Conservation (phyloP, 2,888 invertebrate genomes). For the Ophioninae sp. region DNA sequence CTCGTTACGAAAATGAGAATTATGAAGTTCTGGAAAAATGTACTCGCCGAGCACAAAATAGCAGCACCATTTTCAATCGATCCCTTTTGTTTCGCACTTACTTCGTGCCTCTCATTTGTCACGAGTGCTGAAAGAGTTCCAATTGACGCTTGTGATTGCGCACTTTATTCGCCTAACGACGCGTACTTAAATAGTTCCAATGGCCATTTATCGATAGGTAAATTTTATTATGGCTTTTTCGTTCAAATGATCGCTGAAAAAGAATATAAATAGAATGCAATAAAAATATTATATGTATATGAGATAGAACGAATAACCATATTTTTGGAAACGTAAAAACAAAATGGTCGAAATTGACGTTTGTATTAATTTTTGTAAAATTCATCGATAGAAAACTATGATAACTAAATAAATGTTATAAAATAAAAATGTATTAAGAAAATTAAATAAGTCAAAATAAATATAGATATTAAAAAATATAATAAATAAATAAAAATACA, state of each 20-base stretch:
- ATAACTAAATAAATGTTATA: background rate
- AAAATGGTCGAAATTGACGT: no score
- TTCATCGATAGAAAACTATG: background rate
- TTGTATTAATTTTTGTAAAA: background rate
- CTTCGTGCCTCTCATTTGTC: background rate
- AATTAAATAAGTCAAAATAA: no score
- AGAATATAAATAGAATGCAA: no score
- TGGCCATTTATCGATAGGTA: slow-evolving; percentile 53
- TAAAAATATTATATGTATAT: no score
- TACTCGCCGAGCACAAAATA: slow-evolving; percentile 10
- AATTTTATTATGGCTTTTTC: slow-evolving; percentile 18
- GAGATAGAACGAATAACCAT: no score
- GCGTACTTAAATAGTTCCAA: slow-evolving; percentile 44
- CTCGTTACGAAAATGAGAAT: slow-evolving; percentile 8
- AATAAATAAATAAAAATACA: no score
- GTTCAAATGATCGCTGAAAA: no score
- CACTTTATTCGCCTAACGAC: slow-evolving; percentile 46
- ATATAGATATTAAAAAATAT: no score
- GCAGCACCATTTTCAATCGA: slow-evolving; percentile 33
- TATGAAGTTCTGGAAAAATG: slow-evolving; percentile 9
- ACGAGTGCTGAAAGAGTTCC: slow-evolving; percentile 32
- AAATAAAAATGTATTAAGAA: no score
- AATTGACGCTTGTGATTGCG: slow-evolving; percentile 52
- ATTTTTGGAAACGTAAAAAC: no score
- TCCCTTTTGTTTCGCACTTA: slow-evolving; percentile 28